phyloP scores from a whole-genome alignment of 1,140 invertebrate species.

The Drosophila guanche region DNA sequence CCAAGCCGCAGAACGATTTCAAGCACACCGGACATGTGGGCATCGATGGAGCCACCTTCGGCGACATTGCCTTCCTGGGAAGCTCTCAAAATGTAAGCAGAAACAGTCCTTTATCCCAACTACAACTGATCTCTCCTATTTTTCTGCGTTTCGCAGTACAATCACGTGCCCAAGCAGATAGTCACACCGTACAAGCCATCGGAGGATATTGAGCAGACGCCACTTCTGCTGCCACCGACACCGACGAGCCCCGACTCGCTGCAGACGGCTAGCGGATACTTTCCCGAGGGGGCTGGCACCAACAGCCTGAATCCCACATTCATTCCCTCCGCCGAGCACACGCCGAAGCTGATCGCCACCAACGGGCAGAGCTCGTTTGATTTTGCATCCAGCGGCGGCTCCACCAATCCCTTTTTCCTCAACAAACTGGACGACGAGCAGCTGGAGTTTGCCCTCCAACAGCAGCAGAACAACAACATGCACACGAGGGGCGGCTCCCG shows the following conservation, averaged over 20 bases:
- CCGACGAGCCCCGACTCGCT: slow-evolving; percentile 85
- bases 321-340: slow-evolving; percentile 80
- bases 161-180: slow-evolving; percentile 92
- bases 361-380: slow-evolving; percentile 77
- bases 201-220: slow-evolving; percentile 88
- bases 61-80: slow-evolving; percentile 94
- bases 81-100: slow-evolving; percentile 84
- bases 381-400: slow-evolving; percentile 56
- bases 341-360: slow-evolving; percentile 71
- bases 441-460: slow-evolving; percentile 53
- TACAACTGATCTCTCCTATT: background rate
- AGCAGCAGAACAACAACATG: slow-evolving; percentile 70
- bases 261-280: slow-evolving; percentile 83
- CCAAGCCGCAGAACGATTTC: slow-evolving; percentile 97
- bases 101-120: too few relatives aligned
- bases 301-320: slow-evolving; percentile 77
- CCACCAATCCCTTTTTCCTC: slow-evolving; percentile 78
- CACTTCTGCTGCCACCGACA: slow-evolving; percentile 84
- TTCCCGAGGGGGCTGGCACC: slow-evolving; percentile 65
- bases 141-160: slow-evolving; percentile 85
- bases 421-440: slow-evolving; percentile 66
- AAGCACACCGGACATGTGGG: slow-evolving; percentile 99
- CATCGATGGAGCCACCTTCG: slow-evolving; percentile 97
- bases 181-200: slow-evolving; percentile 94
- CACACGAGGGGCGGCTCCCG: slow-evolving; percentile 48